Percentiles rank a stretch among this genome's conserved stretches.
Evolutionary conservation across 2,888 invertebrate genomes (phyloP).

Genomic region (Hypselothyrea guttata): DNA sequence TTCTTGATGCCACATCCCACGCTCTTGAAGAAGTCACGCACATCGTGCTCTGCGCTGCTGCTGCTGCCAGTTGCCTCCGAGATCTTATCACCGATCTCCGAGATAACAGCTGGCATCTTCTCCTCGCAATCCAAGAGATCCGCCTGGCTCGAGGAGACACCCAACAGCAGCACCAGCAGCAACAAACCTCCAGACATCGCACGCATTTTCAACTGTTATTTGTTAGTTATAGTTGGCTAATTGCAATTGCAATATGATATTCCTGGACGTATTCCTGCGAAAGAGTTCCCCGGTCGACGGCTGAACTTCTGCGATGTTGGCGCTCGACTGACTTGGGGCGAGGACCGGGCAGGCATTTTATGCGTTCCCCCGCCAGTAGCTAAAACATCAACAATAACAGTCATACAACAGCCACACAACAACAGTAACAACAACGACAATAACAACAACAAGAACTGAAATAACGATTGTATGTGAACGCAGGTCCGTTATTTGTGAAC

Average conservation of each 20-base stretch:
- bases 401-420: too few relatives aligned
- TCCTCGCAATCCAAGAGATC: constrained; percentile 77
- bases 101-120: constrained; percentile 50
- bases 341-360: constrained; percentile 40
- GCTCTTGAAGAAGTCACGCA: constrained; percentile 74
- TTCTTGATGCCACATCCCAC: constrained; percentile 78
- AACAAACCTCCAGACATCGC: constrained; percentile 28
- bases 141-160: constrained; percentile 34
- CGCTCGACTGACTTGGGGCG: constrained; percentile 47
- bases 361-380: constrained; percentile 21
- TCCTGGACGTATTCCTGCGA: not conserved
- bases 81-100: constrained; percentile 61
- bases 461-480: not conserved
- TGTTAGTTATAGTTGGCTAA: too few relatives aligned
- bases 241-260: too few relatives aligned
- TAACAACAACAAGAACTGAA: constrained; percentile 1
- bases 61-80: constrained; percentile 47
- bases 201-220: constrained; percentile 19
- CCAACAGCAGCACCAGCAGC: constrained; percentile 44
- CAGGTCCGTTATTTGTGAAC: constrained; percentile 33
- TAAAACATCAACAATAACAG: not conserved
- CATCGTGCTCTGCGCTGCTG: constrained; percentile 66
- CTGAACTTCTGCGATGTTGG: constrained; percentile 46
- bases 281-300: constrained; percentile 26
- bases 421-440: constrained; percentile 3